Conservation (phyloP, 2,113 vertebrate genomes). For the Phainopepla nitens region DNA sequence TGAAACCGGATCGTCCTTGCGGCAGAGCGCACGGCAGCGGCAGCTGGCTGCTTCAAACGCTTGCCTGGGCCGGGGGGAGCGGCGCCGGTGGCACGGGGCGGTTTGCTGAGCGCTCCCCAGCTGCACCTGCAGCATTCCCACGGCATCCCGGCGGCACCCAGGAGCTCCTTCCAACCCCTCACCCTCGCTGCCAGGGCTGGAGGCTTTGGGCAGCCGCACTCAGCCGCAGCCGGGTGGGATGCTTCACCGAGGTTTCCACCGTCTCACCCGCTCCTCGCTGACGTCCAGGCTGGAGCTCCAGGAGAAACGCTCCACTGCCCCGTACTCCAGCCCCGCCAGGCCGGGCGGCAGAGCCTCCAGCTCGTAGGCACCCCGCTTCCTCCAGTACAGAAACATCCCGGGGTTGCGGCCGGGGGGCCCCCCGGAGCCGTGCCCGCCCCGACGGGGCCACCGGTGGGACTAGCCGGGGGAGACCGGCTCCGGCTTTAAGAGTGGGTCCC, state of each 20-base stretch:
- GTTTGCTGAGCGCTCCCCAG: neutral
- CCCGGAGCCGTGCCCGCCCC: neutral
- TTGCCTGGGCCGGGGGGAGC: neutral
- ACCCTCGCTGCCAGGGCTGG: neutral
- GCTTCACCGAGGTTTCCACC: too few species aligned
- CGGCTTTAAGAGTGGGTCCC: conserved; percentile 16
- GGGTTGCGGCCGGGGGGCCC: neutral
- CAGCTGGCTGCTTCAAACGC: neutral
- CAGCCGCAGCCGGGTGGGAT: too few species aligned
- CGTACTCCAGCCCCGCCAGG: conserved; percentile 63
- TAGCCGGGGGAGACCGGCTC: neutral
- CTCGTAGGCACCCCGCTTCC: conserved; percentile 86
- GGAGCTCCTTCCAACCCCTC: neutral
- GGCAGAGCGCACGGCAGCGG: neutral
- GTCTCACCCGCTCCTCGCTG: conserved; percentile 79
- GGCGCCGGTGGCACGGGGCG: fast-evolving
- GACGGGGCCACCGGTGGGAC: neutral
- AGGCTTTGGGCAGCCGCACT: neutral
- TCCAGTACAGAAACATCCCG: conserved; percentile 92
- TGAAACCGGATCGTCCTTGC: neutral
- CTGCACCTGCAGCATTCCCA: neutral
- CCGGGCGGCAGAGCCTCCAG: conserved; percentile 78
- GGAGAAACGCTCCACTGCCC: conserved; percentile 80
- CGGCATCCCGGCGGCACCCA: neutral
- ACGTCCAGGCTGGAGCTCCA: conserved; percentile 88